Conservation (phyloP, 1,140 invertebrate species). For the Zaprionus taronus region DNA sequence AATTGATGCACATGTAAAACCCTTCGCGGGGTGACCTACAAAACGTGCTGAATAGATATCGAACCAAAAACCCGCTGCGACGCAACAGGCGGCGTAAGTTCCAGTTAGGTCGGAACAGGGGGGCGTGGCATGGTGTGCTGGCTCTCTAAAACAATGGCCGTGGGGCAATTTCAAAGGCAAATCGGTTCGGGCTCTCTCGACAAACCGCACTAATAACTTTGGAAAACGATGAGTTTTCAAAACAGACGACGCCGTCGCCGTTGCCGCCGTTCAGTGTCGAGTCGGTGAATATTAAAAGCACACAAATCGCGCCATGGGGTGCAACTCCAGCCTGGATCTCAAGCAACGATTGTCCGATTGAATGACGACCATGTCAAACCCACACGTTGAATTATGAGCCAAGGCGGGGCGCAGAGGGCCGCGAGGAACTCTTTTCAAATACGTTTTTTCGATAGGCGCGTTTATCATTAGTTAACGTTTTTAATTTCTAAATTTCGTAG, state of each 20-base stretch:
- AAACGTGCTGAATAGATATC: conserved; percentile 57
- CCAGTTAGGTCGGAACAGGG: not conserved
- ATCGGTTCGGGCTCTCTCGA: conserved; percentile 17
- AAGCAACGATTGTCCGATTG: conserved; percentile 14
- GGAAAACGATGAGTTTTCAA: conserved; percentile 80
- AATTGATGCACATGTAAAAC: conserved; percentile 70
- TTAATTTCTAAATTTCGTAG: conserved; percentile 53
- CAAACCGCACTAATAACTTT: conserved; percentile 66
- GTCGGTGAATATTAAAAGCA: conserved; percentile 80
- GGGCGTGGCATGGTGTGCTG: not conserved
- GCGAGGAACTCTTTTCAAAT: conserved; percentile 30
- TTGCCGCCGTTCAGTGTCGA: conserved; percentile 30
- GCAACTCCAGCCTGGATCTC: conserved; percentile 28
- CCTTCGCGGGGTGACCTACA: conserved; percentile 57
- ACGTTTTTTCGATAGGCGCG: conserved; percentile 29
- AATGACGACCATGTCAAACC: conserved; percentile 60
- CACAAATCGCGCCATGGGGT: conserved; percentile 74
- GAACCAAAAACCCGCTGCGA: conserved; percentile 64
- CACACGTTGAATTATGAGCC: conserved; percentile 64
- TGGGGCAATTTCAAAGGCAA: conserved; percentile 44
- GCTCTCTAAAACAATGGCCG: conserved; percentile 41
- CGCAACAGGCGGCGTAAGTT: conserved; percentile 68
- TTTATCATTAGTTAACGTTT: conserved; percentile 66
- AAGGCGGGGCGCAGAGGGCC: not conserved
- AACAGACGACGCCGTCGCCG: conserved; percentile 44